Conservation (phyloP, 2,797 vertebrate species). For the Enoplosus armatus region DNA sequence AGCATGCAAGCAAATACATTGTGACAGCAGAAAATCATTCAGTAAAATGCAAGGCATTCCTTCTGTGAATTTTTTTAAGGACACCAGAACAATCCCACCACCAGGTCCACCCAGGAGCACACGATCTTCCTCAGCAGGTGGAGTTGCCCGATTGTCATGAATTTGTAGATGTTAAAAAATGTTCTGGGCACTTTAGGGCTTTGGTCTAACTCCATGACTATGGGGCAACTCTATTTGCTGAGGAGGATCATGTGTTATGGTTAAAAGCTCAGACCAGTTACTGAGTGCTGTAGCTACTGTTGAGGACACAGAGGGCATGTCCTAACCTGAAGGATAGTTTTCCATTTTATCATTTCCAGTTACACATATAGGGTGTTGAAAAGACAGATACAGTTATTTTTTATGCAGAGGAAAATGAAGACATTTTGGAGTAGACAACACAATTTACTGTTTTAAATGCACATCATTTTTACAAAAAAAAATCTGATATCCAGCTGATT, state of each 20-base stretch:
- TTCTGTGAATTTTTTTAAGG: too few relatives aligned
- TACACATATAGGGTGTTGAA: background rate
- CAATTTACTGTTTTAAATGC: background rate
- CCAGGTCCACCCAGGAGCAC: background rate
- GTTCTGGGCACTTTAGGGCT: background rate
- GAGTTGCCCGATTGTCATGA: background rate
- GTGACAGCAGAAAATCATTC: background rate
- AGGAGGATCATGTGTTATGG: background rate
- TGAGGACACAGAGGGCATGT: background rate
- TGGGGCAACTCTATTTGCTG: background rate
- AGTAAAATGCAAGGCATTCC: conserved; percentile 13
- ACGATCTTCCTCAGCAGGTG: background rate
- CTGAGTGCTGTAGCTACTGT: background rate
- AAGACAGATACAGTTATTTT: background rate
- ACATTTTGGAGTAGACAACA: background rate
- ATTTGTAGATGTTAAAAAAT: background rate
- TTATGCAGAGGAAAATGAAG: background rate
- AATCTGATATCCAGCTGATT: background rate
- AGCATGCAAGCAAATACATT: background rate
- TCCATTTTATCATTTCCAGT: background rate
- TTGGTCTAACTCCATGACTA: background rate
- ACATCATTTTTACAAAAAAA: background rate
- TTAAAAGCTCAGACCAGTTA: background rate
- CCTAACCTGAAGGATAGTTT: background rate
- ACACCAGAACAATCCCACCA: background rate